Base-by-base conservation (phyloP, 2,888 invertebrate genomes). In the Aphidoletes aphidimyza region DNA sequence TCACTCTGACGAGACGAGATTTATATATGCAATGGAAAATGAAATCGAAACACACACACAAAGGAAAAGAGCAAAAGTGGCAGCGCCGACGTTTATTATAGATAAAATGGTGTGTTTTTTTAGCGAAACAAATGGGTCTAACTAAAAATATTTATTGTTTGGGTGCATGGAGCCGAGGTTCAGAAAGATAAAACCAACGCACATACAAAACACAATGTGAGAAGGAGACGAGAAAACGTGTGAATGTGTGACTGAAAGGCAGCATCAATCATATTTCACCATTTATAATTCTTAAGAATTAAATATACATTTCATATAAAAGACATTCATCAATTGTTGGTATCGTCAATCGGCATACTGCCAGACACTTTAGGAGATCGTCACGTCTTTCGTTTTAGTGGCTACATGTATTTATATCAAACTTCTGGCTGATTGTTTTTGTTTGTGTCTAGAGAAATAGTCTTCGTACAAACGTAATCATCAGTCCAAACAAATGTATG, bases 391-490 rank as follows among this genome's bases (percentile, higher is more conserved):
- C n/a, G n/a, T n/a, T n/a, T n/a, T n/a, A n/a, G n/a, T n/a, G n/a
- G n/a, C n/a, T n/a, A n/a, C n/a, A n/a, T n/a, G n/a, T n/a, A n/a
- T n/a, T n/a, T n/a, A n/a, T n/a, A 14, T 42, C 42, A 14, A 42
- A 14, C 30, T 11, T 34, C 17, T 69, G 17, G 30, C 30, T 26
- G 69, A 26, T 69, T 69, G 69, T 69, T 69, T 34, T 69, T 30
- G 34, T 69, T 69, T 69, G 69, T 69, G 69, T 69, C 69, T 69
- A 69, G 30, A 69, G 69, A 14, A 69, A 34, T n/a, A n/a, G n/a
- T n/a, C 30, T 69, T 34, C 17, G 2, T 14, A 69, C 9, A 69
- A 9, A 30, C 3, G 17, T 30, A 30, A 69, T 30, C 2, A 42
- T 26, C 5, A 69, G 26, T 34, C 5, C 1, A 11, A 14, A 9